Percentiles rank a stretch among this genome's conserved stretches.
Evolutionary conservation across 1,140 invertebrate genomes (phyloP).

Genomic region (Aleiodes sp.): DNA sequence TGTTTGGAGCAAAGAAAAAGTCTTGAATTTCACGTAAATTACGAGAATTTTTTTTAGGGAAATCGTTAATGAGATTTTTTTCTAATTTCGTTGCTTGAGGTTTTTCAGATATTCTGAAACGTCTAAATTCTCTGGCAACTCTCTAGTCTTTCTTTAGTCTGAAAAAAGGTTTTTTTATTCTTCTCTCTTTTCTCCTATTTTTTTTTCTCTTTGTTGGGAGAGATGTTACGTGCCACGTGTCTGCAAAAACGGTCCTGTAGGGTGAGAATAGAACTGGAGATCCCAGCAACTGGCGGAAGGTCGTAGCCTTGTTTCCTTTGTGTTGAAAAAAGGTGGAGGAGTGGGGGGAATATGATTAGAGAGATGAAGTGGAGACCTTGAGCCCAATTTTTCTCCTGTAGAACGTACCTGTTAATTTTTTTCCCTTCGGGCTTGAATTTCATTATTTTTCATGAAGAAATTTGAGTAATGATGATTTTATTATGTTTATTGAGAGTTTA

Average conservation of each 20-base stretch:
- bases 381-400: constrained; percentile 23
- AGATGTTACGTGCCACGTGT: constrained; percentile 17
- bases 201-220: constrained; percentile 1
- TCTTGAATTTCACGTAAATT: not conserved
- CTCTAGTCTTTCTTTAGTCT: no score
- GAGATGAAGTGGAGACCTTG: constrained; percentile 30
- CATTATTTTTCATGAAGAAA: no score
- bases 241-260: constrained; percentile 14
- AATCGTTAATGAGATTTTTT: no score
- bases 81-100: no score
- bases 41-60: not conserved
- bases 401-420: constrained; percentile 5
- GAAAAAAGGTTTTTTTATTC: not conserved
- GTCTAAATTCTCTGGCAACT: no score
- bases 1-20: not conserved
- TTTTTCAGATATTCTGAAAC: no score
- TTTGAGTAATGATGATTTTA: no score
- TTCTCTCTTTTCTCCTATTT: not conserved
- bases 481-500: no score
- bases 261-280: constrained; percentile 12
- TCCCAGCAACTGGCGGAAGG: constrained; percentile 26
- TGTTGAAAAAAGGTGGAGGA: constrained; percentile 11
- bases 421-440: not conserved
- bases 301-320: constrained; percentile 35
- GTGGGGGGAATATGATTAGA: constrained; percentile 28